Base-by-base conservation (phyloP, 2,113 vertebrate genomes). In the Gymnobelideus leadbeateri region DNA sequence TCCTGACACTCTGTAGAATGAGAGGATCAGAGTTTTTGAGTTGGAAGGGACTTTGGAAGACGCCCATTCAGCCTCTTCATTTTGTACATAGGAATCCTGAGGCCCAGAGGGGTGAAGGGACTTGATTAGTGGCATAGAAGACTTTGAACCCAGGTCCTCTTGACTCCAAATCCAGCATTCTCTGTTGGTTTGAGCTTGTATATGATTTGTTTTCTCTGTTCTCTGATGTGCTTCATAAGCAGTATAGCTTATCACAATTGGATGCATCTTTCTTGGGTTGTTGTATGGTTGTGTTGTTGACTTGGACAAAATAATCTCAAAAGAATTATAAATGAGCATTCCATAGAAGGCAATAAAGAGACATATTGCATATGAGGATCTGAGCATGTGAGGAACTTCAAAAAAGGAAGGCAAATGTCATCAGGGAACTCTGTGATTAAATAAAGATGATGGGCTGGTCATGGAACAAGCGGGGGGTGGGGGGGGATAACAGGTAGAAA, bases 171-270 rank as follows among this genome's bases (percentile, higher is more conserved):
- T 93, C 55, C 49, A 92, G 28, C 49, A 50, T 93, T 90, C 89
- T 94, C 92, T 43, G 46, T 89, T 43, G 49, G 9, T 93, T 84
- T 84, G 93, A 95, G 46, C 16, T 95, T 91, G 90, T 21, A 0
- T 1, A 7, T 46, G 46, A 37, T 96, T 93, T 95, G 23, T 91
- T 95, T 96, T 92, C 43, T 91, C 46, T 54, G 92, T 54, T 43
- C 89, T 93, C 3, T 61, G 12, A 61, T 61, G 57, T 14, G 4
- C 57, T 61, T 37, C 57, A 14, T 16, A 68, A 10, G 3, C 37
- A 68, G 28, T 37, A 31, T 31, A 11, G 28, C 57, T 61, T 68
- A 37, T 68, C 14, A 37, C 37, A 5, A 3, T 68, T 68, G 3
- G 14, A 37, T 68, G 12, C 57, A 68, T 68, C 3, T 68, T 37